Evolutionary conservation across 2,888 invertebrate species (phyloP).

Genomic region (Rutpela maculata): DNA sequence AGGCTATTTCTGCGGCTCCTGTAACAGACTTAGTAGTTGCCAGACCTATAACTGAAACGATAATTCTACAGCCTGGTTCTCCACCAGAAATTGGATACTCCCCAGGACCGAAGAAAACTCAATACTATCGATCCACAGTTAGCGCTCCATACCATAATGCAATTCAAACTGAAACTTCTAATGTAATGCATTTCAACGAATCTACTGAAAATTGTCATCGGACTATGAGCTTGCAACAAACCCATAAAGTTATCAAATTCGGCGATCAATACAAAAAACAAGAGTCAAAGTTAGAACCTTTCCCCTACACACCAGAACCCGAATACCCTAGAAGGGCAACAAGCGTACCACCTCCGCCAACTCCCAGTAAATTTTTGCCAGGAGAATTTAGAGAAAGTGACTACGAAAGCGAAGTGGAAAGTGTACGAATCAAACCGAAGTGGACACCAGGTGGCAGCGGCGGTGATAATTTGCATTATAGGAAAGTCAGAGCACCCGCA

Average conservation of each 20-base stretch:
- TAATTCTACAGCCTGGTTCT: constrained; percentile 76
- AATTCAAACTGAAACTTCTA: constrained; percentile 81
- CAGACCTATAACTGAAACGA: constrained; percentile 65
- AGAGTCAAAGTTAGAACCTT: constrained; percentile 71
- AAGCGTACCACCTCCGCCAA: constrained; percentile 75
- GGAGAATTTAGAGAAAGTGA: constrained; percentile 82
- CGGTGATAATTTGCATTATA: constrained; percentile 77
- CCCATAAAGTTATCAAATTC: constrained; percentile 82
- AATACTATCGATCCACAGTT: constrained; percentile 76
- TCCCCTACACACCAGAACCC: constrained; percentile 74
- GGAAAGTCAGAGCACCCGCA: constrained; percentile 79
- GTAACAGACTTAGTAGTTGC: constrained; percentile 67
- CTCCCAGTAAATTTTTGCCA: constrained; percentile 80
- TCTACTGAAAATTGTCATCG: constrained; percentile 81
- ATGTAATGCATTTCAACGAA: constrained; percentile 83
- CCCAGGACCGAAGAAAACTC: constrained; percentile 74
- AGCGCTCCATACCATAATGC: constrained; percentile 79
- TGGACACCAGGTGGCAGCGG: constrained; percentile 81
- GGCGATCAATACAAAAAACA: constrained; percentile 74
- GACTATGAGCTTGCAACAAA: constrained; percentile 82
- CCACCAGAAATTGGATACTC: constrained; percentile 78
- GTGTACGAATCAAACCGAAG: constrained; percentile 77
- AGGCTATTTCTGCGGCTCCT: constrained; percentile 73
- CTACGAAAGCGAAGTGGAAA: constrained; percentile 83
- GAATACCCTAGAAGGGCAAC: constrained; percentile 69